Evolutionary conservation across 2,797 vertebrate genomes (phyloP), one percentile per base, ranked within the genome.

Genomic region (Poecile montanus): DNA sequence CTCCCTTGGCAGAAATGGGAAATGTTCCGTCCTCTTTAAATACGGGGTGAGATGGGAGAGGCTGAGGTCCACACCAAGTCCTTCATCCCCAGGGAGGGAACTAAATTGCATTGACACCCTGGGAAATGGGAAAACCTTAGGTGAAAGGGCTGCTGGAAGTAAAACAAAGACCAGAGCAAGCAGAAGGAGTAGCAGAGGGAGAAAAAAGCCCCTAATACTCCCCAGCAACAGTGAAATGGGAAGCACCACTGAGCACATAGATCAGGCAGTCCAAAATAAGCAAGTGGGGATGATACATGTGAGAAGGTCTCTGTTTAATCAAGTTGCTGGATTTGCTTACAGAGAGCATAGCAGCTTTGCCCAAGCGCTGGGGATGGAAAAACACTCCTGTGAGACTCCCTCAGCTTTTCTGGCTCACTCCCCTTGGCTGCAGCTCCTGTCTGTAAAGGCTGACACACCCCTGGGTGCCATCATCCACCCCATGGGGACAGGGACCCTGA

Each of bases 371-470:
- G 16, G 10, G 32, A 6, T 74, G 20, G n/a, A 42, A 71, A 34
- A 71, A 32, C 7, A 6, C 23, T 71, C 16, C 38, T 42, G 22
- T 29, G 50, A 74, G 36, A 16, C 11, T 60, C 47, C 13, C 17
- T 44, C 12, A 16, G 34, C 23, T 25, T 75, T 74, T 70, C 54
- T 85, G 29, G 13, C 19, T n/a, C 2, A 0, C 25, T 89, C 10
- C 38, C 3, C 27, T 68, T 1, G 0, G 23, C 66, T 27, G 58
- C 51, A 77, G 72, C n/a, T 63, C 68, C 61, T 27, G 13, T 23
- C 38, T 45, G 17, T 34, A 21, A 38, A 62, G 38, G 18, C 32
- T 14, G 1, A 29, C 36, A 9, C 0, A 0, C 9, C 17, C 4
- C 15, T 30, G 34, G n/a, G 29, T 89, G 58, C 70, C 70, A 27